These are phyloP conservation scores for Petrophora chlorosata DNA, from an alignment of 2,888 invertebrate genomes.

Conservation along the genomic window DNA sequence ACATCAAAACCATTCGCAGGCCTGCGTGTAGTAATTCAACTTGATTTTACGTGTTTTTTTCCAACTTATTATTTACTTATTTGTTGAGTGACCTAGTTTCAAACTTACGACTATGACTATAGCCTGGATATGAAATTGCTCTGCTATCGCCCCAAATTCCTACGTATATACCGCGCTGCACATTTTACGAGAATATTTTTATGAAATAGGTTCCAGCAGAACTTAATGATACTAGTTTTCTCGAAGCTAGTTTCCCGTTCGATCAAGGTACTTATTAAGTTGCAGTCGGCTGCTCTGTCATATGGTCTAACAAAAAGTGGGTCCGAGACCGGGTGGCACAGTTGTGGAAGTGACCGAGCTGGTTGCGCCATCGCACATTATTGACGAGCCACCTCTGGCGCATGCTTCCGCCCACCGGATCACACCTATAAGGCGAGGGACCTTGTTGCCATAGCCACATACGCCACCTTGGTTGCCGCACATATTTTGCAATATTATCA, in stretches of 20 bases:
- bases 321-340: constrained; percentile 25
- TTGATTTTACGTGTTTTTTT: constrained; percentile 1
- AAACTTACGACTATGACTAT: constrained; percentile 1
- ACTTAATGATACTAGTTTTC: constrained; percentile 10
- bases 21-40: not conserved
- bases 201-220: not conserved
- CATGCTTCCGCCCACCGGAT: constrained; percentile 71
- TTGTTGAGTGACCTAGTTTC: constrained; percentile 16
- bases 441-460: constrained; percentile 64
- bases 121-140: constrained; percentile 5
- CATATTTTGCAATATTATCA: constrained; percentile 48
- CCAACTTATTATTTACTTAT: constrained; percentile 5
- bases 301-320: constrained; percentile 27
- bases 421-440: constrained; percentile 62
- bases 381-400: constrained; percentile 46
- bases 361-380: constrained; percentile 47
- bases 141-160: constrained; percentile 4
- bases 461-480: constrained; percentile 50
- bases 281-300: constrained; percentile 22
- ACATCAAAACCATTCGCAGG: not conserved
- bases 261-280: constrained; percentile 9
- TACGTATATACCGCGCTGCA: constrained; percentile 7
- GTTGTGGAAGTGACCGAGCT: constrained; percentile 40
- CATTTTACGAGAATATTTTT: constrained; percentile 12
- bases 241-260: constrained; percentile 11